Evolutionary conservation across 2,113 vertebrate genomes (phyloP).

Genomic region (Lutjanus erythropterus): DNA sequence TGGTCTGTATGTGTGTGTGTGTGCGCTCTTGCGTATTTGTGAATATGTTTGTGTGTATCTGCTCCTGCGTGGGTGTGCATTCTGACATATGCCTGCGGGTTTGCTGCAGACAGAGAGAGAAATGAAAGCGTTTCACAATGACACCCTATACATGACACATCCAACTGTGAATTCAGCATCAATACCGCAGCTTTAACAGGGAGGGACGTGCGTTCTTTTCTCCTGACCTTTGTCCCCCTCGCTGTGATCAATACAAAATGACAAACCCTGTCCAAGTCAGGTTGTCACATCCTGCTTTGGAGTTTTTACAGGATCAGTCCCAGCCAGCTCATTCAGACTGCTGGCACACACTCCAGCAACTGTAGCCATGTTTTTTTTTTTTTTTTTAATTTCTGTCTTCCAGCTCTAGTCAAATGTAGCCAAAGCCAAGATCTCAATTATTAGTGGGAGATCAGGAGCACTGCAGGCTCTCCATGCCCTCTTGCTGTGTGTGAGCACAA

Average conservation of each 20-base stretch:
- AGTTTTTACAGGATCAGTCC: constrained; percentile 41
- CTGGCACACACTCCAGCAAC: constrained; percentile 16
- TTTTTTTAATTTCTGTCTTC: constrained; percentile 28
- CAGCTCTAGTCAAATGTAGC: constrained; percentile 13
- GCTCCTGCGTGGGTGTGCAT: constrained; percentile 42
- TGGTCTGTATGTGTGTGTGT: not conserved
- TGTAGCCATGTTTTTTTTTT: constrained; percentile 32
- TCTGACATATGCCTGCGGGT: constrained; percentile 57
- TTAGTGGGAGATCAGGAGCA: constrained; percentile 47
- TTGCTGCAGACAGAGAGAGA: constrained; percentile 37
- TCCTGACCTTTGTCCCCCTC: constrained; percentile 29
- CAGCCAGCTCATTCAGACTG: constrained; percentile 18
- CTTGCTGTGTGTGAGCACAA: constrained; percentile 31
- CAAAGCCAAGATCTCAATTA: constrained; percentile 38
- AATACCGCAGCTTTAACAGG: constrained; percentile 44
- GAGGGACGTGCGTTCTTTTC: constrained; percentile 37
- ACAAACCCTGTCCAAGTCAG: constrained; percentile 33
- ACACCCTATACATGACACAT: constrained; percentile 66
- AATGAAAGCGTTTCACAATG: constrained; percentile 65
- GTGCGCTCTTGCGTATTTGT: constrained; percentile 11
- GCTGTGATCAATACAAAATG: constrained; percentile 64
- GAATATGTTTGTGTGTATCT: constrained; percentile 14
- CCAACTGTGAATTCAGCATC: constrained; percentile 65
- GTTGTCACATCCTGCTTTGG: constrained; percentile 41
- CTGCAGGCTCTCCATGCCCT: constrained; percentile 26